Conservation (phyloP, 1,140 invertebrate species). For the Brachionus manjavacas region DNA sequence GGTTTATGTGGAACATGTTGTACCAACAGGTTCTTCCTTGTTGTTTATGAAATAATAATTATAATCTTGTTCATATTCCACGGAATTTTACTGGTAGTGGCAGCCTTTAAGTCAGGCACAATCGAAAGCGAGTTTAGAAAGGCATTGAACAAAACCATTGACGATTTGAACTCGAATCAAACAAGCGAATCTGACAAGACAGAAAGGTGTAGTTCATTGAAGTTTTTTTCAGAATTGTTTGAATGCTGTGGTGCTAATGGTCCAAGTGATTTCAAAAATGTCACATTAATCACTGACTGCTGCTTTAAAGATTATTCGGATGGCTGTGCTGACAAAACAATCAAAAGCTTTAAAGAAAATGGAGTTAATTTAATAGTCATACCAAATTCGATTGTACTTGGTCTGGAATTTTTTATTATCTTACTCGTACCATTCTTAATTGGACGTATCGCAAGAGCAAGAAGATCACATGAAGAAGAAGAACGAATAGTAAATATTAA, state of each 20-base stretch:
- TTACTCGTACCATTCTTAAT: conserved; percentile 38
- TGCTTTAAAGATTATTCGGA: neutral
- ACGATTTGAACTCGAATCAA: neutral
- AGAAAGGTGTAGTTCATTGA: neutral
- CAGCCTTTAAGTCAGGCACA: neutral
- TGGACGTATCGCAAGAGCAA: conserved; percentile 24
- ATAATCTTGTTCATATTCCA: conserved; percentile 13
- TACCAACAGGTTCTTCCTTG: conserved; percentile 22
- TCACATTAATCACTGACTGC: neutral
- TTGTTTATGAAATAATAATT: conserved; percentile 24
- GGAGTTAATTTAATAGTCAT: conserved; percentile 26
- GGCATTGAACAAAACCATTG: conserved; percentile 2
- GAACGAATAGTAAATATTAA: conserved; percentile 26
- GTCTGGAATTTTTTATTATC: conserved; percentile 30
- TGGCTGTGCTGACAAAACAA: conserved; percentile 31
- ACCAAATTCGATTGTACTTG: conserved; percentile 26
- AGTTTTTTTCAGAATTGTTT: conserved; percentile 26
- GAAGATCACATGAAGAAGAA: conserved; percentile 4
- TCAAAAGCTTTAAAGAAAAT: neutral
- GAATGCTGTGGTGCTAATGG: conserved; percentile 32
- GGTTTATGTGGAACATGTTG: conserved; percentile 30
- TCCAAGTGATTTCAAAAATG: conserved; percentile 21
- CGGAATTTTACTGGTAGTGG: conserved; percentile 5
- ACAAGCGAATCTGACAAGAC: neutral
- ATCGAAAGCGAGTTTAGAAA: conserved; percentile 31